Evolutionary conservation across 2,113 vertebrate genomes (phyloP).

Genomic region (Thermophis baileyi): DNA sequence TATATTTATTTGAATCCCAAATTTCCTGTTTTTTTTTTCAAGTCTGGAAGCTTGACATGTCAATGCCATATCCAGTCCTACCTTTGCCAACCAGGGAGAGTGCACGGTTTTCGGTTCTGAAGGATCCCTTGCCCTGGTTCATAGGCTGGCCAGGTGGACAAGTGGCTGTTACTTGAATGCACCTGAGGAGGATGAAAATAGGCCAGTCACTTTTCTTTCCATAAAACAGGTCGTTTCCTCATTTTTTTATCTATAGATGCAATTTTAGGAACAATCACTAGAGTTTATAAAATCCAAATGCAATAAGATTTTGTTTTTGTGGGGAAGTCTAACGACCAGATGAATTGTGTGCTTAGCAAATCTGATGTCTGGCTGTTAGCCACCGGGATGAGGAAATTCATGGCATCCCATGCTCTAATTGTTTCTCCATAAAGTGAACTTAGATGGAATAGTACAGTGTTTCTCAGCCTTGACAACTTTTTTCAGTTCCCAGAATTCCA

Average conservation of each 20-base stretch:
- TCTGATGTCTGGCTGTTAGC: background rate
- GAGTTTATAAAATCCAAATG: background rate
- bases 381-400: background rate
- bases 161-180: constrained; percentile 33
- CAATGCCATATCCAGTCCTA: background rate
- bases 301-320: background rate
- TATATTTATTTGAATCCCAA: background rate
- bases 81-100: constrained; percentile 10
- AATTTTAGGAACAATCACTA: background rate
- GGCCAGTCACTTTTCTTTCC: background rate
- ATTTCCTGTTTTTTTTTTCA: background rate
- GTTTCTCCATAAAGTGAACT: background rate
- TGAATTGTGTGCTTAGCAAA: background rate
- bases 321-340: background rate
- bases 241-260: background rate
- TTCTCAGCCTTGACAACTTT: no score
- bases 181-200: background rate
- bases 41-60: background rate
- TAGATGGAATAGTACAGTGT: background rate
- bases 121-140: constrained; percentile 55
- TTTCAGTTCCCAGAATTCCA: no score
- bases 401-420: background rate
- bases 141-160: constrained; percentile 70
- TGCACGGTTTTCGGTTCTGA: constrained; percentile 55
- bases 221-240: background rate